These are phyloP conservation scores for Schizotus pectinicornis DNA, from an alignment of 2,888 invertebrate genomes.

Conservation along the genomic window DNA sequence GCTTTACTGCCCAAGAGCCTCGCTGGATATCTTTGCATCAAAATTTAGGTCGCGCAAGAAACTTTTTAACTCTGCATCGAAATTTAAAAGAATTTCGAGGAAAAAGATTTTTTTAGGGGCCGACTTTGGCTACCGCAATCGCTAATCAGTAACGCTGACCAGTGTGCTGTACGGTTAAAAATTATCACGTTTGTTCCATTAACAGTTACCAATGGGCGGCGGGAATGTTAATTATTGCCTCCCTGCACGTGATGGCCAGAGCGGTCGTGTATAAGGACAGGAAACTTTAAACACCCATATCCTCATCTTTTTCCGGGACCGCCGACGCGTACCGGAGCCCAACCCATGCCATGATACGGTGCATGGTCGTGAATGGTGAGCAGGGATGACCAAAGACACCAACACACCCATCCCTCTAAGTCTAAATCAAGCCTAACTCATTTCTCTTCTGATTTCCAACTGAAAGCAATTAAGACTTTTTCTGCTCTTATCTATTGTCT, in stretches of 20 bases:
- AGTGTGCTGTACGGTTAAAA: background rate
- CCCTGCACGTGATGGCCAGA: background rate
- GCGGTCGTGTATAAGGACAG: slow-evolving; percentile 26
- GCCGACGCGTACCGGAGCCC: slow-evolving; percentile 36
- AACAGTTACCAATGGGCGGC: background rate
- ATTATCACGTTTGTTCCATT: background rate
- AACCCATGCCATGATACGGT: slow-evolving; percentile 38
- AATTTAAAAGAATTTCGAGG: too few relatives aligned
- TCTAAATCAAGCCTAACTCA: too few relatives aligned
- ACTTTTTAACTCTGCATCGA: too few relatives aligned
- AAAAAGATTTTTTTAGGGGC: too few relatives aligned
- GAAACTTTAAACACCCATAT: slow-evolving; percentile 42
- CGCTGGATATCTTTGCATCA: too few relatives aligned
- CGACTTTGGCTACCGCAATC: too few relatives aligned
- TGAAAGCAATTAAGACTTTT: background rate
- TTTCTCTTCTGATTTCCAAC: slow-evolving; percentile 5
- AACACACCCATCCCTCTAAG: background rate
- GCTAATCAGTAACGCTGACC: too few relatives aligned
- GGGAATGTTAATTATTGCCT: slow-evolving; percentile 5
- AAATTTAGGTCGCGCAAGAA: too few relatives aligned
- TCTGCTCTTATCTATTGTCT: too few relatives aligned
- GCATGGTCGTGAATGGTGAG: slow-evolving; percentile 20
- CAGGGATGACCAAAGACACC: slow-evolving; percentile 11
- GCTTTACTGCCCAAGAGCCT: too few relatives aligned
- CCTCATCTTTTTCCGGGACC: slow-evolving; percentile 40